Evolutionary conservation across 2,888 invertebrate genomes (phyloP).

Genomic region (Euphydryas editha): DNA sequence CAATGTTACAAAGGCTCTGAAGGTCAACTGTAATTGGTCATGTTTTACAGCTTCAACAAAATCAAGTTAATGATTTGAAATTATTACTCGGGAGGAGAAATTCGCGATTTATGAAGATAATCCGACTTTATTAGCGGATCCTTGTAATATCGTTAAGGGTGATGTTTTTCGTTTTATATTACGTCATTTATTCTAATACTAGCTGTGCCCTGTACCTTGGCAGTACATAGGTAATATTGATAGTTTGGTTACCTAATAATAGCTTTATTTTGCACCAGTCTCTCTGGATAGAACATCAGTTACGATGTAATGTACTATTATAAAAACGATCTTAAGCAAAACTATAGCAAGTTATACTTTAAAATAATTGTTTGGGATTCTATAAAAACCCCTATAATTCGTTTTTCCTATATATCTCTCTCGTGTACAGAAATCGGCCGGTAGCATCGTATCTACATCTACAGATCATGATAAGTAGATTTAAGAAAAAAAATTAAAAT

Average conservation of each 20-base stretch:
- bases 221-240: too few relatives aligned
- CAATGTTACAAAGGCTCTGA: slow-evolving; percentile 27
- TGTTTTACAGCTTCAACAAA: slow-evolving; percentile 51
- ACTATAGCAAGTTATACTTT: too few relatives aligned
- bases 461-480: not conserved
- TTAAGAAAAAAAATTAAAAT: not conserved
- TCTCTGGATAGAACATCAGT: too few relatives aligned
- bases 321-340: too few relatives aligned
- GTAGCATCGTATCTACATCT: too few relatives aligned
- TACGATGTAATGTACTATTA: too few relatives aligned
- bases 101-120: slow-evolving; percentile 57
- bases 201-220: not conserved
- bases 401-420: too few relatives aligned
- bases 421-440: too few relatives aligned
- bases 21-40: slow-evolving; percentile 44
- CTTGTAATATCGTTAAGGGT: slow-evolving; percentile 36
- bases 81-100: slow-evolving; percentile 52
- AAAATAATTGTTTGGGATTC: too few relatives aligned
- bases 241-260: too few relatives aligned
- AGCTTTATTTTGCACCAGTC: too few relatives aligned
- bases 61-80: slow-evolving; percentile 60
- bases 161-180: slow-evolving; percentile 30
- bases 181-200: not conserved
- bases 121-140: slow-evolving; percentile 48
- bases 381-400: too few relatives aligned